Evolutionary conservation across 1,140 invertebrate species (phyloP), one percentile per base, ranked within the genome.

Genomic region (Lepidurus arcticus): DNA sequence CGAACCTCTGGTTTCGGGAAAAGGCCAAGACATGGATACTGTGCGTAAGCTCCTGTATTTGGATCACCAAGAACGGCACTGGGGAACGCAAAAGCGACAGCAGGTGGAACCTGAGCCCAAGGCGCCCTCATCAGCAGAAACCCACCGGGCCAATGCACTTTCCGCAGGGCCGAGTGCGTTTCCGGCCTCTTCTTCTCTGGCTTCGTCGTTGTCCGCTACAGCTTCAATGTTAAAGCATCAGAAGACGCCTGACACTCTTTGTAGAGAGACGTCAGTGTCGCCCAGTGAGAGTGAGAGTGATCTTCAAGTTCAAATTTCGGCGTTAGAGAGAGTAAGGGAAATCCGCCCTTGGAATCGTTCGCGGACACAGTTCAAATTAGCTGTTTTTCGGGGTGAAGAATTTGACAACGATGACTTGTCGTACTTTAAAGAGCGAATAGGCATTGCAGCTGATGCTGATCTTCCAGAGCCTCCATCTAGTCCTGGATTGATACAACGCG

Each of bases 341-440:
- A 47, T 16, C 10, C 45, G 53, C 1, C 13, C 53, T 13, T 65
- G 53, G 53, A 65, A 65, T 65, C 53, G 16, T 65, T 65, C 53
- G 1, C 16, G 53, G 16, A n/a, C 53, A n/a, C 53, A 65, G 8
- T 13, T 65, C 53, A 65, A 65, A 21, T 65, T 65, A 7, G 53
- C 53, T 1, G 53, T 21, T 13, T 65, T 65, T 21, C 53, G 53
- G 6, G 53, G 53, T 9, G 53, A 65, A 65, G 53, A n/a, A 21
- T 65, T 65, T 65, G 53, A 65, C 53, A 65, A 65, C 53, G 53
- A 65, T 65, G 53, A 65, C n/a, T 65, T 65, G 53, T 65, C 53
- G 8, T 65, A 65, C 3, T 65, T 65, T 21, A 65, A 65, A 65
- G 53, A 65, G 21, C 53, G 53, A 13, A 65, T 65, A 65, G 53